Evolutionary conservation across 1,140 invertebrate genomes (phyloP), one percentile per base, ranked within the genome.

Genomic region (Drosophila littoralis): DNA sequence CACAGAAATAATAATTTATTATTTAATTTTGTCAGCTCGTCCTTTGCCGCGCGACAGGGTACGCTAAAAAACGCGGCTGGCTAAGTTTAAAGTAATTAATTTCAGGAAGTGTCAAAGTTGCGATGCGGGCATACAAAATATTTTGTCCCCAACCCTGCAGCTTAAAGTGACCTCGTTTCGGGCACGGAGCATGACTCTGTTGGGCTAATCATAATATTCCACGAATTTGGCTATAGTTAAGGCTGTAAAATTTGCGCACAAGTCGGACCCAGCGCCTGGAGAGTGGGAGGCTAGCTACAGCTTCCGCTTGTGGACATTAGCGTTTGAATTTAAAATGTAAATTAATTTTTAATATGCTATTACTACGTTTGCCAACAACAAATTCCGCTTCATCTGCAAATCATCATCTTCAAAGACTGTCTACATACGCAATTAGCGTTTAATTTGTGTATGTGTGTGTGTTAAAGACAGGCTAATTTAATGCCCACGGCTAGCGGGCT

Each of bases 1-100:
- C 80, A 66, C 63, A 72, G 70, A 77, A 89, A 88, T 88, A 89
- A 88, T 88, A 88, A 88, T 88, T 88, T 88, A 88, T 88, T 88
- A 88, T 88, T 88, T 89, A 80, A 88, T 88, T 89, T 79, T 32
- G 59, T 58, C 58, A 42, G 54, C 42, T 48, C 33, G 52, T 28
- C 36, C 72, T 13, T 4, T 59, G 50, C 35, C 33, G 61, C 50
- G 9, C 13, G 7, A 12, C 12, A 7, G 40, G 7, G 59, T 66
- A 57, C 32, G 60, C 45, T 40, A 66, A 64, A 66, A 46, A 60
- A 50, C 38, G 57, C 57, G 75, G 63, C 46, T 58, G 65, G 79
- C 61, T 35, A 72, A 72, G 57, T 88, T 88, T 82, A 89, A 89
- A 88, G 83, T 88, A 88, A 88, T 88, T 88, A 88, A 88, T 88